Evolutionary conservation across 1,140 invertebrate genomes (phyloP), one percentile per base, ranked within the genome.

Genomic region (Nilaparvata lugens): DNA sequence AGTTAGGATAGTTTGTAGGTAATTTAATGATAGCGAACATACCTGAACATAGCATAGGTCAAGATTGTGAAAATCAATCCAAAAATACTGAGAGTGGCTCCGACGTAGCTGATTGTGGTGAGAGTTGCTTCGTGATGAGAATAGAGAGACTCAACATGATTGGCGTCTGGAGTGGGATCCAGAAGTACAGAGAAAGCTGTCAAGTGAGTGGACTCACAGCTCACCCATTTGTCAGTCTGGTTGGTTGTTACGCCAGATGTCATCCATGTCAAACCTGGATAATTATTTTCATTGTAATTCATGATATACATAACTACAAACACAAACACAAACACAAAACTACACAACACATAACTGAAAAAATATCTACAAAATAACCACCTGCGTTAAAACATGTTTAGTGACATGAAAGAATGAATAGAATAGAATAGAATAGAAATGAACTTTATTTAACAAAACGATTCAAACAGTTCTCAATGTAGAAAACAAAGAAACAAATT

Each of bases 111-210:
- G 43, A 81, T 74, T 19, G 78, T 65, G 2, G 73, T 75, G 16
- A 81, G 66, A 1, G 71, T 69, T 5, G 68, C 57, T 21, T 66
- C 56, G 60, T 79, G 73, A 24, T 69, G 62, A 5, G 62, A 28
- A 52, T 40, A 13, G 11, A 38, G 24, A 25, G 61, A 40, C 7
- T 42, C 13, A 48, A 48, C 5, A 19, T 48, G 45, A 23, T 48
- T 48, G 21, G 16, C 45, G 5, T 55, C 42, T 16, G 66, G 66
- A 19, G 64, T 24, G 56, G 73, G 73, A 67, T 80, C 78, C 56
- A 80, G 62, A 2, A 81, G 64, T 6, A 79, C 73, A 13, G 79
- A 78, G 63, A 81, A 81, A n/a, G 78, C 77, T 1, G 79, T 81
- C 63, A 81, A 62, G 66, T 80, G 79, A 24, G 64, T 67, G 4